These are phyloP conservation scores for Biston stratarius DNA, from an alignment of 2,888 invertebrate species.

Conservation along the genomic window DNA sequence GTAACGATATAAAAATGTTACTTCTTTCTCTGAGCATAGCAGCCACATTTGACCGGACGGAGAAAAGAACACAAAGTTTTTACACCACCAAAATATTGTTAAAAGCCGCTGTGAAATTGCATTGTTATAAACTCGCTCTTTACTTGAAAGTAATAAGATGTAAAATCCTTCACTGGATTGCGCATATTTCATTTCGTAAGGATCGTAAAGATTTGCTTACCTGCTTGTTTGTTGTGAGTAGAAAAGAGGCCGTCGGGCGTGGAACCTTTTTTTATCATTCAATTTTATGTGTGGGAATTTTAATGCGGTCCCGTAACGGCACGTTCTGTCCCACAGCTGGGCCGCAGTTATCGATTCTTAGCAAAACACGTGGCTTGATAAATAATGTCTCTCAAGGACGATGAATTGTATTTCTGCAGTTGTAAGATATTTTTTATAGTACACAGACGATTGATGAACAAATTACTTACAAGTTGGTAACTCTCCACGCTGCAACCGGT, in stretches of 20 bases:
- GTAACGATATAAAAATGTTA: slow-evolving; percentile 56
- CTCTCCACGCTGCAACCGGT: slow-evolving; percentile 74
- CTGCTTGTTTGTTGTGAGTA: slow-evolving; percentile 84
- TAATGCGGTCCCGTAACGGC: slow-evolving; percentile 80
- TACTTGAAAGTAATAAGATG: slow-evolving; percentile 71
- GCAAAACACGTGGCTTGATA: slow-evolving; percentile 77
- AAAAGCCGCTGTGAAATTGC: slow-evolving; percentile 60
- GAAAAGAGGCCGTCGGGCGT: slow-evolving; percentile 74
- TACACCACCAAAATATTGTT: slow-evolving; percentile 63
- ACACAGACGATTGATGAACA: slow-evolving; percentile 72
- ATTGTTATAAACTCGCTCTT: slow-evolving; percentile 66
- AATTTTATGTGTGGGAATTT: slow-evolving; percentile 85
- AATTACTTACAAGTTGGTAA: slow-evolving; percentile 52
- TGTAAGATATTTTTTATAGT: slow-evolving; percentile 61
- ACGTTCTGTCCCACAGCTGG: slow-evolving; percentile 83
- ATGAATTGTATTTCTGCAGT: slow-evolving; percentile 51
- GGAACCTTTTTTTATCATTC: slow-evolving; percentile 75
- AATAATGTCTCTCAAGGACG: slow-evolving; percentile 49
- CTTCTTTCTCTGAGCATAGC: slow-evolving; percentile 53
- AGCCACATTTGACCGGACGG: slow-evolving; percentile 58
- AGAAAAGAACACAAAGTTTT: slow-evolving; percentile 67
- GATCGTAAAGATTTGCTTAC: slow-evolving; percentile 84
- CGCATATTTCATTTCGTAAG: slow-evolving; percentile 77
- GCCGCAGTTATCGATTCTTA: slow-evolving; percentile 71
- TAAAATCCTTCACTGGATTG: slow-evolving; percentile 72